A percentile compares a stretch with the other conserved stretches of the same genome.
Conservation (phyloP, 1,140 invertebrate genomes). For the Nasonia longicornis region DNA sequence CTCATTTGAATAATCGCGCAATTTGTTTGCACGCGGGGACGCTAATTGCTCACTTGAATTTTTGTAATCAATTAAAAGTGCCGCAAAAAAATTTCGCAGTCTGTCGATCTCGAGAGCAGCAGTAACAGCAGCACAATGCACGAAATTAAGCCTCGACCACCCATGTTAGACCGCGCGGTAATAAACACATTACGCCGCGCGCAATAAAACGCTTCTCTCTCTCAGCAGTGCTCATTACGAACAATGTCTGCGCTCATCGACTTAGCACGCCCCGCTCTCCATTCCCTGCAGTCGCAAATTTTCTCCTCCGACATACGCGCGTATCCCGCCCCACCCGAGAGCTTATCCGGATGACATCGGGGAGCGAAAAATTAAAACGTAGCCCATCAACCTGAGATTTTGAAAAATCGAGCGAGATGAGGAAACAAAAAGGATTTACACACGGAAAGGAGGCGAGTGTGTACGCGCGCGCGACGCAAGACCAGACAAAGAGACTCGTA, state of each 20-base stretch:
- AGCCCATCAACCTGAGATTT: neutral
- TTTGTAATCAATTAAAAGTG: neutral
- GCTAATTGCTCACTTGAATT: neutral
- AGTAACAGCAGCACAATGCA: neutral
- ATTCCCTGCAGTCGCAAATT: conserved; percentile 12
- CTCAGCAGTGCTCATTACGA: neutral
- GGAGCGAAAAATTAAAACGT: conserved; percentile 9
- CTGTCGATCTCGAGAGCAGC: neutral
- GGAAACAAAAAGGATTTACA: conserved; percentile 34
- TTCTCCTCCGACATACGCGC: neutral
- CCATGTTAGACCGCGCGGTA: neutral
- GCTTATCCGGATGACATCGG: neutral
- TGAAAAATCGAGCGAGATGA: conserved; percentile 26
- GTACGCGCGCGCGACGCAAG: neutral
- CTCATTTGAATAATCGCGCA: neutral
- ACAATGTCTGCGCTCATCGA: conserved; percentile 1
- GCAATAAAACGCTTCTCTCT: conserved; percentile 8
- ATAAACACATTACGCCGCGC: conserved; percentile 17
- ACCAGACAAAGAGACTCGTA: conserved; percentile 42
- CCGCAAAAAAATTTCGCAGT: neutral
- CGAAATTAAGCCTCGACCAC: neutral
- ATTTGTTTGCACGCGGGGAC: neutral
- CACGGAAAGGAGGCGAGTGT: conserved; percentile 8
- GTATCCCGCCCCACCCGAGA: neutral
- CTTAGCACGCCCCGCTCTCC: conserved; percentile 11